These are phyloP conservation scores for Oncopodura yosiiana DNA, from an alignment of 1,140 invertebrate genomes.

Conservation along the genomic window DNA sequence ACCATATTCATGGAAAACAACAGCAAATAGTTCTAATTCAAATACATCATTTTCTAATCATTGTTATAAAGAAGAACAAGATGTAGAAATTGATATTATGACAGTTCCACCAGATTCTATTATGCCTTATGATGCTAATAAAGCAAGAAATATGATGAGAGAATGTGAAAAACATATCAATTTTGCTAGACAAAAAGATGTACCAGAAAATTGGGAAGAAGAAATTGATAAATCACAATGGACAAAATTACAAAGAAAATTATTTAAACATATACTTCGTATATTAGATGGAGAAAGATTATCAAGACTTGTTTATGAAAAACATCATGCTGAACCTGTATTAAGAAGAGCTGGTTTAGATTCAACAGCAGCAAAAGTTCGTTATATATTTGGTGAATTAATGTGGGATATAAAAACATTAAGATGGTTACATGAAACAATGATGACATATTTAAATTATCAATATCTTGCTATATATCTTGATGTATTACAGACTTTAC, in stretches of 20 bases:
- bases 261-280: slow-evolving; percentile 57
- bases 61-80: neutral
- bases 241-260: slow-evolving; percentile 51
- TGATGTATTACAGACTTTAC: slow-evolving; percentile 66
- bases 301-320: slow-evolving; percentile 50
- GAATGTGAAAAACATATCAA: slow-evolving; percentile 58
- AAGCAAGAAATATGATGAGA: slow-evolving; percentile 56
- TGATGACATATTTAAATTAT: slow-evolving; percentile 57
- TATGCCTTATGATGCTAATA: slow-evolving; percentile 51
- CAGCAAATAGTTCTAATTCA: neutral
- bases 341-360: slow-evolving; percentile 57
- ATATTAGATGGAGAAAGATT: slow-evolving; percentile 62
- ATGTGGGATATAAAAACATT: slow-evolving; percentile 59
- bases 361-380: slow-evolving; percentile 56
- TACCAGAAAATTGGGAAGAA: slow-evolving; percentile 60
- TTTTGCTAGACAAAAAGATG: slow-evolving; percentile 50
- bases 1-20: neutral
- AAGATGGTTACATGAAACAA: slow-evolving; percentile 66
- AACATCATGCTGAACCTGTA: slow-evolving; percentile 53
- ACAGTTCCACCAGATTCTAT: slow-evolving; percentile 5
- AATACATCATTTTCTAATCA: neutral
- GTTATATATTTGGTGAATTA: slow-evolving; percentile 54
- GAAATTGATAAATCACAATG: slow-evolving; percentile 57
- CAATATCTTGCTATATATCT: slow-evolving; percentile 64
- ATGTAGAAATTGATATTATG: slow-evolving; percentile 24